Conservation (phyloP, 1,140 invertebrate species). For the Trinorchestia longiramus region DNA sequence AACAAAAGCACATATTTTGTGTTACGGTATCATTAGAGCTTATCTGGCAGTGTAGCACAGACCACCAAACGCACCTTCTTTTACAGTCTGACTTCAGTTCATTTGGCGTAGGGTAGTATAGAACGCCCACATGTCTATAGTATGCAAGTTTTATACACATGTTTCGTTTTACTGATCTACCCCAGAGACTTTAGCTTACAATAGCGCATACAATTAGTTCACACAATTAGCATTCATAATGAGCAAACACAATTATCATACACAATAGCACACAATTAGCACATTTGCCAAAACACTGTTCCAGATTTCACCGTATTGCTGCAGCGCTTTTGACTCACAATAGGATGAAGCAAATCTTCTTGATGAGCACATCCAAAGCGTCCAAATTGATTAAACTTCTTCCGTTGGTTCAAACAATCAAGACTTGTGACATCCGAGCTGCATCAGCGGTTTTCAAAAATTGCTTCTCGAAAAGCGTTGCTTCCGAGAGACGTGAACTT, state of each 20-base stretch:
- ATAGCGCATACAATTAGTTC: no score
- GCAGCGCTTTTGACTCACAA: neutral
- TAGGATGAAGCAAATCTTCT: neutral
- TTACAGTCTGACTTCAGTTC: no score
- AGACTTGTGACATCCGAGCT: conserved; percentile 6
- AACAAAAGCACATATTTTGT: no score
- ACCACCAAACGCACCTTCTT: no score
- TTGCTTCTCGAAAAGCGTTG: neutral
- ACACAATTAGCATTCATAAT: neutral
- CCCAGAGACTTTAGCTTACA: no score
- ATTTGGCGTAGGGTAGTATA: no score
- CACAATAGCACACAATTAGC: neutral
- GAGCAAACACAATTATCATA: neutral
- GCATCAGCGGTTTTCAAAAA: neutral
- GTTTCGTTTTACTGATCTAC: no score
- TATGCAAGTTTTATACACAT: no score
- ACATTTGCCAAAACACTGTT: neutral
- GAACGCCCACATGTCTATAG: no score
- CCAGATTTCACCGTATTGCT: neutral
- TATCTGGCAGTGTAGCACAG: no score
- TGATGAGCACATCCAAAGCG: neutral
- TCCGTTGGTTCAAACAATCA: neutral
- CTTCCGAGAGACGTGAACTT: neutral
- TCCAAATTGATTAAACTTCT: neutral
- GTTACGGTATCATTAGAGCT: no score